Conservation (phyloP, 1,140 invertebrate genomes). For the Pseudomyrmex cubaensis region DNA sequence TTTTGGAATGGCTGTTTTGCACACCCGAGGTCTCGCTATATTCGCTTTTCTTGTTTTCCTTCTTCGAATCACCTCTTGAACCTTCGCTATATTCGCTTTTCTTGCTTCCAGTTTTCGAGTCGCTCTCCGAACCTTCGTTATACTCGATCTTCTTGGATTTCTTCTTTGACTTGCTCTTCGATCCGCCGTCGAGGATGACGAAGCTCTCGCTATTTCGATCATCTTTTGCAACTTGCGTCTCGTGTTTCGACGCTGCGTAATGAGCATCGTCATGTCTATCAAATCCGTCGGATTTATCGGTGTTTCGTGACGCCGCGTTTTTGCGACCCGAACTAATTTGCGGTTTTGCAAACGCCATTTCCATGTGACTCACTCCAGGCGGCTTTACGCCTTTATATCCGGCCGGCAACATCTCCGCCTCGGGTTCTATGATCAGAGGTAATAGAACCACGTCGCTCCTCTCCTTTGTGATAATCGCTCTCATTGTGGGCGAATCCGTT, state of each 20-base stretch:
- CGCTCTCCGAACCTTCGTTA: conserved; percentile 67
- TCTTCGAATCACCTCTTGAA: conserved; percentile 68
- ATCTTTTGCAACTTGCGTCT: conserved; percentile 28
- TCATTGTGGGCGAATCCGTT: conserved; percentile 2
- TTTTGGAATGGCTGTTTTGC: conserved; percentile 37
- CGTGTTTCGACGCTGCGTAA: neutral
- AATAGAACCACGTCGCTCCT: neutral
- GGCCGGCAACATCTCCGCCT: conserved; percentile 81
- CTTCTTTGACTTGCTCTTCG: conserved; percentile 70
- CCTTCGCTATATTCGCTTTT: conserved; percentile 62
- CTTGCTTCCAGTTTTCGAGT: conserved; percentile 67
- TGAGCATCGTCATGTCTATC: neutral
- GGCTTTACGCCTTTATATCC: conserved; percentile 78
- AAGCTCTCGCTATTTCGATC: conserved; percentile 67
- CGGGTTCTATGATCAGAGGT: conserved; percentile 72
- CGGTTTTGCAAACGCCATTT: conserved; percentile 67
- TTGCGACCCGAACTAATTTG: conserved; percentile 14
- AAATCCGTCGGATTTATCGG: conserved; percentile 13
- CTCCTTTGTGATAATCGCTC: conserved; percentile 22
- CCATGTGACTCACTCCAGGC: conserved; percentile 82
- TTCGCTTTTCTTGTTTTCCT: conserved; percentile 60
- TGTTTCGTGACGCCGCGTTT: conserved; percentile 13
- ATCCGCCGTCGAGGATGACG: conserved; percentile 68
- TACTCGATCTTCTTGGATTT: conserved; percentile 58
- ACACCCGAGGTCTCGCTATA: conserved; percentile 40